Base-by-base conservation (phyloP, 2,113 vertebrate genomes). In the Zosterops borbonicus region DNA sequence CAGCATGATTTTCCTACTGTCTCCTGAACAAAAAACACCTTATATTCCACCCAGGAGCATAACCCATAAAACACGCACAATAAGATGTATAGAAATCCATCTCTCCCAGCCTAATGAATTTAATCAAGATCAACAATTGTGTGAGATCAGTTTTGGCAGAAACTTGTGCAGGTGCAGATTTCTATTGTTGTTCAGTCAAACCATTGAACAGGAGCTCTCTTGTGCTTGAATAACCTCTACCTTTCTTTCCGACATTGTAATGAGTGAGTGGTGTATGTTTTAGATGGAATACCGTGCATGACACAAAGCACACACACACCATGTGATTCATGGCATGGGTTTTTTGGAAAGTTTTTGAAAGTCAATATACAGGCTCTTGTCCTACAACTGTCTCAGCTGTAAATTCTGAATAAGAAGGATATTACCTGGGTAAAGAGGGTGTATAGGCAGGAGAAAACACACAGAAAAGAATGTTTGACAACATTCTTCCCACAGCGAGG, bases 121-220 rank as follows among this genome's bases (percentile, higher is more conserved):
- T 92, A 96, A 94, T 95, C 90, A 87, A 96, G 88, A 94, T 91
- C 95, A 91, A 95, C 69, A 93, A 83, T 92, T 88, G 76, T 86
- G 89, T 97, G 97, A 98, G 94, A 94, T 97, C 96, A 92, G 80
- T 75, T 94, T 95, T 97, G 96, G 93, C 96, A 97, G 94, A 88
- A 93, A 81, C 33, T 39, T 42, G 68, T 77, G 87, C 95, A 97
- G 96, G 95, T 97, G 87, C 89, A 96, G 95, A 91, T 93, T 94
- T 94, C 96, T 89, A 83, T 96, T 91, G 82, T 73, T 81, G 90
- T 60, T 94, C 78, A 86, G 60, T 86, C 90, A 90, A 94, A 93
- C 50, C 84, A 92, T 81, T 4, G 73, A 97, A 95, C 96, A 97
- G 97, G 89, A 96, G 94, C 70, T 79, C 70, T 94, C 74, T 94